Conservation (phyloP, 2,113 vertebrate species). For the Indri indri region DNA sequence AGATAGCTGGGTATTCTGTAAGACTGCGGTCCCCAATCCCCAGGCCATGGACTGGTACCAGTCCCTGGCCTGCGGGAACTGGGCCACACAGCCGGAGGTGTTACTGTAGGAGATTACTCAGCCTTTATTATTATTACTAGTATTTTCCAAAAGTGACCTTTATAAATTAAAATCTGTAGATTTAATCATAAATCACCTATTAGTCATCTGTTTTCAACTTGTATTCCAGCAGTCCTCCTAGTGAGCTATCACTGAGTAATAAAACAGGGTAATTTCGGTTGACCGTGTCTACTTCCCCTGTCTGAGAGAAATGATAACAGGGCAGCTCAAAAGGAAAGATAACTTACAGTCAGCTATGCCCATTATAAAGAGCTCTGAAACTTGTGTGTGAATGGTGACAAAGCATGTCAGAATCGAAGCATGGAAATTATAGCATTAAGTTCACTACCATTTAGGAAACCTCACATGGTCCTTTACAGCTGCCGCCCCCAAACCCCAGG, state of each 20-base stretch:
- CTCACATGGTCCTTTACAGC: not conserved
- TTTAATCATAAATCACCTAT: not conserved
- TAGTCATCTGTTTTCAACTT: not conserved
- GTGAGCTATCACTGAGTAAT: not conserved
- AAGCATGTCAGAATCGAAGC: not conserved
- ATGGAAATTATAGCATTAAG: not conserved
- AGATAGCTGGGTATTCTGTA: not conserved
- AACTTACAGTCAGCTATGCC: not conserved
- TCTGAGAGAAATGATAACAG: slow-evolving; percentile 18
- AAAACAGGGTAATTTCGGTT: not conserved
- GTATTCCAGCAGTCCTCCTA: not conserved
- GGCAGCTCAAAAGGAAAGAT: not conserved
- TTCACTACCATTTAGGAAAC: not conserved
- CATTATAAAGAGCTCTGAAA: not conserved
- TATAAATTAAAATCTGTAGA: slow-evolving; percentile 13
- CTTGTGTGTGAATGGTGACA: not conserved
- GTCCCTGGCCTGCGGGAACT: no score
- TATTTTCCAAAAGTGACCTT: slow-evolving; percentile 31
- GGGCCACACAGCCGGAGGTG: no score
- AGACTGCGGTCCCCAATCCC: no score
- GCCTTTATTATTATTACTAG: not conserved
- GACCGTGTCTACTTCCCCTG: not conserved
- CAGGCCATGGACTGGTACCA: no score
- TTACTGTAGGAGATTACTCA: not conserved
- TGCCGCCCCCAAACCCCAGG: no score